A percentile compares a stretch with the other conserved stretches of the same genome.
Conservation (phyloP, 2,888 invertebrate species). For the Watsonalla cultraria region DNA sequence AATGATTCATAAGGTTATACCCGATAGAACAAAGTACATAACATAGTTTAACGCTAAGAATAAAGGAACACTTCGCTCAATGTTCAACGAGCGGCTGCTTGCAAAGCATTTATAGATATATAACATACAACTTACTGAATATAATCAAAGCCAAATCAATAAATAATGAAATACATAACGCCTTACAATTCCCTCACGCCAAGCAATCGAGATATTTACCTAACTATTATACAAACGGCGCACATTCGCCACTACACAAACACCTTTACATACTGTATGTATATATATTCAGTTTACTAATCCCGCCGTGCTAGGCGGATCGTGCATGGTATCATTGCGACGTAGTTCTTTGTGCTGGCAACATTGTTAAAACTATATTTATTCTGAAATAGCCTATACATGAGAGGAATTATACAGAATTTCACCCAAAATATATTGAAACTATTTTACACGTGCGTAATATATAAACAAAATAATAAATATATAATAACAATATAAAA, state of each 20-base stretch:
- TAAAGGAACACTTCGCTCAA: no score
- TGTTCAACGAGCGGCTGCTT: no score
- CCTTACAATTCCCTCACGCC: conserved; percentile 24
- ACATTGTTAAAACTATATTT: conserved; percentile 8
- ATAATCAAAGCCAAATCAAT: background rate
- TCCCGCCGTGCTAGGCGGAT: conserved; percentile 56
- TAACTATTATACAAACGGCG: conserved; percentile 42
- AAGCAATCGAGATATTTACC: conserved; percentile 24
- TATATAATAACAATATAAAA: conserved; percentile 15
- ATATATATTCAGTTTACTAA: conserved; percentile 8
- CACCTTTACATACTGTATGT: conserved; percentile 4
- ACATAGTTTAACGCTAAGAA: no score
- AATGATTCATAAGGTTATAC: no score
- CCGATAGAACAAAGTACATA: no score
- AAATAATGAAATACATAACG: conserved; percentile 1
- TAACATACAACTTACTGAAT: background rate
- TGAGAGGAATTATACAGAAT: background rate
- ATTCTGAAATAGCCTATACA: background rate
- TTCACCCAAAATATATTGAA: conserved; percentile 8
- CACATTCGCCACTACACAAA: conserved; percentile 21
- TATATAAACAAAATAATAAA: background rate
- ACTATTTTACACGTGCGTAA: conserved; percentile 1
- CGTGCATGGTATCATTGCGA: conserved; percentile 8
- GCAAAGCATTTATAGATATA: conserved; percentile 1
- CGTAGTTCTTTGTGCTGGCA: conserved; percentile 12